Evolutionary conservation across 2,888 invertebrate genomes (phyloP).

Genomic region (Heliconius ethilla): DNA sequence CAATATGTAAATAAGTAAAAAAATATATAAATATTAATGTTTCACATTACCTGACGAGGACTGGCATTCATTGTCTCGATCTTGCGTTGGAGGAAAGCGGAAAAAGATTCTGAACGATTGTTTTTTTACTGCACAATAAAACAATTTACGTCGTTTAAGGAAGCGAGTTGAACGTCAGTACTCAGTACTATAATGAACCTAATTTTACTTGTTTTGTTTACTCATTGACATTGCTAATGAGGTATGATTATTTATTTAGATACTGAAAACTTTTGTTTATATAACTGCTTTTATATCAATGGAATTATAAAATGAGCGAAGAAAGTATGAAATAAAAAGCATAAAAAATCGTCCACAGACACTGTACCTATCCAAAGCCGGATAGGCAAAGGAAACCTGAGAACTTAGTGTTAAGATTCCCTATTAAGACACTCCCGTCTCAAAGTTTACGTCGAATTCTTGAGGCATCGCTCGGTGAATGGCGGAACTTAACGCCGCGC

Average conservation of each 20-base stretch:
- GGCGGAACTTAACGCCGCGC: no score
- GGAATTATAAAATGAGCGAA: no score
- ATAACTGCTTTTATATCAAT: no score
- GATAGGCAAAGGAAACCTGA: no score
- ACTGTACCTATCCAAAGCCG: no score
- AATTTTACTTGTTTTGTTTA: conserved; percentile 4
- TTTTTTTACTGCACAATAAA: conserved; percentile 13
- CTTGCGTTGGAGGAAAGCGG: conserved; percentile 17
- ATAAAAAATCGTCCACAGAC: no score
- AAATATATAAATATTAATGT: neutral
- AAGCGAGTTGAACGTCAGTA: conserved; percentile 1
- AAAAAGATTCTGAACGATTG: conserved; percentile 2
- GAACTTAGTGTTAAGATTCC: no score
- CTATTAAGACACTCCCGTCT: no score
- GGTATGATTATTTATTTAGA: neutral
- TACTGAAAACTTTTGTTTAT: neutral
- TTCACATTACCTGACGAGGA: neutral
- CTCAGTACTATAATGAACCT: neutral
- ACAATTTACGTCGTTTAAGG: conserved; percentile 10
- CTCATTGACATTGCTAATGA: neutral
- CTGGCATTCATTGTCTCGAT: conserved; percentile 8
- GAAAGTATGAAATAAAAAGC: no score
- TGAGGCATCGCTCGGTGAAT: no score
- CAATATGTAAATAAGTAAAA: no score
- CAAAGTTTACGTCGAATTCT: no score